Percentiles rank a stretch among this genome's conserved stretches.
phyloP scores from a whole-genome alignment of 2,888 invertebrate species.

The Lissonota sp. region DNA sequence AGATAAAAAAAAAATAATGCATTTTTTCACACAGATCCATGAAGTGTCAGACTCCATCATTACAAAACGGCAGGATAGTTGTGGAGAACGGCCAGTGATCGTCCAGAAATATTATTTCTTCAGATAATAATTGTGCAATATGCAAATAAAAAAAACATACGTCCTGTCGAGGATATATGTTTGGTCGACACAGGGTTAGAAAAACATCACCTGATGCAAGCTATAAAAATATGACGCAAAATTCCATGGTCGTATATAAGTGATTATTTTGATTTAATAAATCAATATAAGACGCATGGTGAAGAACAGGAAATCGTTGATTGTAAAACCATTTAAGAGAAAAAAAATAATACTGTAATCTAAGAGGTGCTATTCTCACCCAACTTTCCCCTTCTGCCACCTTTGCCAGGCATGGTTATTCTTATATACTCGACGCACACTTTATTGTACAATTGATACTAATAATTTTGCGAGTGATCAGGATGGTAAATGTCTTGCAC shows the following conservation, averaged over 20 bases:
- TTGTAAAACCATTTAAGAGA: constrained; percentile 40
- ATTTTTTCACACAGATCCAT: too few relatives aligned
- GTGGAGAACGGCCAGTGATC: too few relatives aligned
- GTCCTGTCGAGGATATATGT: too few relatives aligned
- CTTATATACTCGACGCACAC: constrained; percentile 73
- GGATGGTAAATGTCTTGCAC: constrained; percentile 91
- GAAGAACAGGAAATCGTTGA: constrained; percentile 1
- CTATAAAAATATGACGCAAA: too few relatives aligned
- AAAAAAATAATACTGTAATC: constrained; percentile 33
- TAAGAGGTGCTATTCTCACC: constrained; percentile 84
- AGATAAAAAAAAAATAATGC: too few relatives aligned
- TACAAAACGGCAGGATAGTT: too few relatives aligned
- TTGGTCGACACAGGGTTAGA: neutral
- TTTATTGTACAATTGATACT: constrained; percentile 86
- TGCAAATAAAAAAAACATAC: too few relatives aligned
- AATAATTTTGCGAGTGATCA: constrained; percentile 88
- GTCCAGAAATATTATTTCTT: too few relatives aligned
- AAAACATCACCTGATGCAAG: neutral
- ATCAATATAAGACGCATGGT: neutral
- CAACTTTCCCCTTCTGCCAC: constrained; percentile 90
- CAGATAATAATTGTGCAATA: too few relatives aligned
- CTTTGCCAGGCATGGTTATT: constrained; percentile 90
- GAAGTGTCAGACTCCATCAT: too few relatives aligned
- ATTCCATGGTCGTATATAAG: neutral
- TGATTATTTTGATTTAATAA: neutral